Percentiles rank a stretch among this genome's conserved stretches.
phyloP scores from a whole-genome alignment of 35 echinoderm and acorn worm genomes.

The Heliocidaris tuberculata region DNA sequence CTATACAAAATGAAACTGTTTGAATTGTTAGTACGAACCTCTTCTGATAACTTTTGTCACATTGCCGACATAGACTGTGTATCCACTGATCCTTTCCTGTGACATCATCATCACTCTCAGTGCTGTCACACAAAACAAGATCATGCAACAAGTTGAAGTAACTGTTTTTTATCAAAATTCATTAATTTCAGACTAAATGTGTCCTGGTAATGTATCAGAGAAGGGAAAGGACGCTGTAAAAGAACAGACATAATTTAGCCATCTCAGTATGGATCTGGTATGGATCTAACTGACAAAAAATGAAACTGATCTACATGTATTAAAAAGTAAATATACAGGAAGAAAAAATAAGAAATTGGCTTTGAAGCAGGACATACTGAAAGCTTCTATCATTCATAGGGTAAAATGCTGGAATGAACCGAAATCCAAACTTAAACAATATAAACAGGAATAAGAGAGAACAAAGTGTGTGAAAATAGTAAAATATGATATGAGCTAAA shows the following conservation, averaged over 20 bases:
- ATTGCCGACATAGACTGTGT: conserved; percentile 14
- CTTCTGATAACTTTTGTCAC: conserved; percentile 4
- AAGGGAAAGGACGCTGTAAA: too few species aligned
- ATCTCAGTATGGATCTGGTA: not conserved
- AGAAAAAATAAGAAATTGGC: too few species aligned
- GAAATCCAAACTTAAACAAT: too few species aligned
- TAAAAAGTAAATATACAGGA: not conserved
- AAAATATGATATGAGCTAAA: too few species aligned
- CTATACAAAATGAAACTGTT: too few species aligned
- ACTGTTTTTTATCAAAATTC: not conserved
- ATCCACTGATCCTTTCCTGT: not conserved
- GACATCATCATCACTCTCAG: conserved; percentile 20
- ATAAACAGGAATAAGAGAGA: too few species aligned
- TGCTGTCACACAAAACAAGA: not conserved
- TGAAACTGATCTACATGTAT: not conserved
- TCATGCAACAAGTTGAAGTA: not conserved
- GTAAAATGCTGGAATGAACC: too few species aligned
- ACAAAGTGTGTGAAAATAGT: too few species aligned
- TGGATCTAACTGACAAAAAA: not conserved
- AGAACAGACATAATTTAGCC: not conserved
- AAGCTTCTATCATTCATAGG: too few species aligned
- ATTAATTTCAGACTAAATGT: not conserved
- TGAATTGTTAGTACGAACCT: not conserved
- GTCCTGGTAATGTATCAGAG: not conserved
- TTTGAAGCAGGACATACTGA: too few species aligned